Percentiles rank a stretch among this genome's conserved stretches.
Evolutionary conservation across 2,797 vertebrate species (phyloP).

Genomic region (Lerista edwardsae): DNA sequence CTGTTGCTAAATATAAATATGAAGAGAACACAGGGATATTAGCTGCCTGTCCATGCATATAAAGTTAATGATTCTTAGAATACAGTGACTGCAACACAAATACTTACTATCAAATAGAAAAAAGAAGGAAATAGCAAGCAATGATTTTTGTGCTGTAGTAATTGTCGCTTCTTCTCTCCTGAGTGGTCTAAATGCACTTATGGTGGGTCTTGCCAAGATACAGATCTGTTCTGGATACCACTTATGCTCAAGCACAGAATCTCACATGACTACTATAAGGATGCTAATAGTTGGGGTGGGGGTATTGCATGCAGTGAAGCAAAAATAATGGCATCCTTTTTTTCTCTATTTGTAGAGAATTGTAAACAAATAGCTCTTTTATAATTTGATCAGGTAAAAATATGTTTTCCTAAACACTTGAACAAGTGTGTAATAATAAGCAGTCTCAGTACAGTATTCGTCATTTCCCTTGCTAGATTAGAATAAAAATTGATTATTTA

Average conservation of each 20-base stretch:
- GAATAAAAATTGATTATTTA: not conserved
- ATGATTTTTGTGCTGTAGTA: conserved; percentile 4
- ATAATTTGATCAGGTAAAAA: not conserved
- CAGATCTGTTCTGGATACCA: not conserved
- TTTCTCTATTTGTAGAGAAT: not conserved
- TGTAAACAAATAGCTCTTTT: not conserved
- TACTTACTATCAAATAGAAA: not conserved
- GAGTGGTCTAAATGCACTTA: not conserved
- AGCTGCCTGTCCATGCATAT: conserved; percentile 28
- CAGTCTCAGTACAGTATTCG: not conserved
- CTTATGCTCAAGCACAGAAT: not conserved
- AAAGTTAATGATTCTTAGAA: conserved; percentile 29
- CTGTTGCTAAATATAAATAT: conserved; percentile 32
- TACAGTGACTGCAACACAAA: not conserved
- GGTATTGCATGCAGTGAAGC: not conserved
- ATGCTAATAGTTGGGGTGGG: not conserved
- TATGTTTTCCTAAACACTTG: not conserved
- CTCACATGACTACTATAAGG: not conserved
- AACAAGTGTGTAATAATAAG: not conserved
- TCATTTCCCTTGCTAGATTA: not conserved
- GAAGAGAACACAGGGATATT: conserved; percentile 6
- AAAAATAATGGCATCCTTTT: not conserved
- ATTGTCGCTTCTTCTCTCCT: not conserved
- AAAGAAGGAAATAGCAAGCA: not conserved
- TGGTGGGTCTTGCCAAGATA: not conserved